Conservation (phyloP, 2,888 invertebrate genomes). For the Lydus trimaculatus region DNA sequence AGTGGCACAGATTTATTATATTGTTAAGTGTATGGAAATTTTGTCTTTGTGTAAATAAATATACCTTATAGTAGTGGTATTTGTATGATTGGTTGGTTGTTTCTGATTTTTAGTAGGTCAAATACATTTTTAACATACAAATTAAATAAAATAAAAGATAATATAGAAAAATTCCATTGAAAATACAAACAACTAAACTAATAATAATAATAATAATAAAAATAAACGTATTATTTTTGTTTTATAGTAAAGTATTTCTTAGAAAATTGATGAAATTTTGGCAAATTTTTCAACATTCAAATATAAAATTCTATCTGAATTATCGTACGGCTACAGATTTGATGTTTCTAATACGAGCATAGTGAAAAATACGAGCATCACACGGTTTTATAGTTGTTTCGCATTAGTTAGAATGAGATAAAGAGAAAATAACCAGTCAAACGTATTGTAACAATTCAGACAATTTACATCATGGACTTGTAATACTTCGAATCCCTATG, state of each 20-base stretch:
- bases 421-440: too few relatives aligned
- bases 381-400: too few relatives aligned
- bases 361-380: too few relatives aligned
- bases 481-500: too few relatives aligned
- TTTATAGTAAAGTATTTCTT: not conserved
- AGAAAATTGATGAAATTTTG: not conserved
- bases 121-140: not conserved
- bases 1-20: constrained; percentile 1
- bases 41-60: not conserved
- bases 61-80: too few relatives aligned
- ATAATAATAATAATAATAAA: not conserved
- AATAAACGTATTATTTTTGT: not conserved
- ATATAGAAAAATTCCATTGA: not conserved
- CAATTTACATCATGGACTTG: too few relatives aligned
- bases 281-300: too few relatives aligned
- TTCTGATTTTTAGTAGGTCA: constrained; percentile 1
- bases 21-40: not conserved
- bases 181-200: not conserved
- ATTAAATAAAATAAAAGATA: not conserved
- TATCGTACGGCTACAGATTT: too few relatives aligned
- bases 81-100: not conserved
- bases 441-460: too few relatives aligned
- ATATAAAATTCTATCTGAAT: too few relatives aligned
- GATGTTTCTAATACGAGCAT: too few relatives aligned
- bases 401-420: too few relatives aligned